Percentiles rank a stretch among this genome's conserved stretches.
Evolutionary conservation across 2,113 vertebrate genomes (phyloP).

Genomic region (Leiothrix lutea): DNA sequence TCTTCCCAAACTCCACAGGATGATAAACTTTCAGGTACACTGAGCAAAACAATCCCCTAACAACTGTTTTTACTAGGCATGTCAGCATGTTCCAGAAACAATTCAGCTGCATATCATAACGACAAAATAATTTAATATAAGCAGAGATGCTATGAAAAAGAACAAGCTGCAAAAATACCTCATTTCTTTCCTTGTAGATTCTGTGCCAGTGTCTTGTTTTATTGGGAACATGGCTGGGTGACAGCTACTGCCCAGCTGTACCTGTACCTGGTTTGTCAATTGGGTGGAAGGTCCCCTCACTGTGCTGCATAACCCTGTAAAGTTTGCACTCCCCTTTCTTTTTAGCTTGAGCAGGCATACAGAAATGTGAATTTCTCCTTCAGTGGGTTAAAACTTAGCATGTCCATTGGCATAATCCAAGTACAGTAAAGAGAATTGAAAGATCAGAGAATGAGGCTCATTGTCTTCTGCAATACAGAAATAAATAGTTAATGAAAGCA

Average conservation of each 20-base stretch:
- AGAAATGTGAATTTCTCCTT: background rate
- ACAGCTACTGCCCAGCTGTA: background rate
- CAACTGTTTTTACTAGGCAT: background rate
- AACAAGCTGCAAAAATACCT: background rate
- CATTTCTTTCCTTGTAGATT: background rate
- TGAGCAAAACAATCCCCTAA: background rate
- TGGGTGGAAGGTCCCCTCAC: background rate
- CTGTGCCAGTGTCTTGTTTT: background rate
- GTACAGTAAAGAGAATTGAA: background rate
- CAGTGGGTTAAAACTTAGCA: background rate
- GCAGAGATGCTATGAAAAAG: background rate
- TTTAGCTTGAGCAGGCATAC: background rate
- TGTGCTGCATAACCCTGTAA: background rate
- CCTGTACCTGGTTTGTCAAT: accelerated
- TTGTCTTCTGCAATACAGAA: background rate
- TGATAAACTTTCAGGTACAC: background rate
- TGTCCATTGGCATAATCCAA: background rate
- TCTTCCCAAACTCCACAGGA: background rate
- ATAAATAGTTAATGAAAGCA: background rate
- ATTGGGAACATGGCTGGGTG: background rate
- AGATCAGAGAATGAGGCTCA: background rate
- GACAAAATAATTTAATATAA: background rate
- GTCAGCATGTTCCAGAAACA: background rate
- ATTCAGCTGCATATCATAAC: background rate
- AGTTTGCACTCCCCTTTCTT: background rate